Conservation (phyloP, 2,888 invertebrate species). For the Epicampocera succincta region DNA sequence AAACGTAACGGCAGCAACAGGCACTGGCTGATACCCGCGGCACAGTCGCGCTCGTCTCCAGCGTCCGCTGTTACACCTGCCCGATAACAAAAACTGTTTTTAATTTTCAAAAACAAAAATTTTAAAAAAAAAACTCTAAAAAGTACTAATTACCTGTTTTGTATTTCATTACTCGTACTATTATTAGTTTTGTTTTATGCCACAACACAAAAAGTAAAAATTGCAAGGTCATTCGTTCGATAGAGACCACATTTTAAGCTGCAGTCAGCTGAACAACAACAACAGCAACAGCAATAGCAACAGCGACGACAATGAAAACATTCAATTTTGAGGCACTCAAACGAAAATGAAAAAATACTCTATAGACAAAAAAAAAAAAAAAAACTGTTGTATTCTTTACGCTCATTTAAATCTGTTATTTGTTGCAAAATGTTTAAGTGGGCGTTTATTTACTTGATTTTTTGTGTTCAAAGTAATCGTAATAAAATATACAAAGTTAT, state of each 20-base stretch:
- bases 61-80: slow-evolving; percentile 34
- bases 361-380: background rate
- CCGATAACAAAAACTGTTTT: slow-evolving; percentile 3
- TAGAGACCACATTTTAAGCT: slow-evolving; percentile 34
- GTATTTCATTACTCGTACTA: slow-evolving; percentile 7
- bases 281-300: background rate
- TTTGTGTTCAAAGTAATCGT: background rate
- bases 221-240: slow-evolving; percentile 52
- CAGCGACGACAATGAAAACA: slow-evolving; percentile 9
- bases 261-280: background rate
- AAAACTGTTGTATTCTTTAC: background rate
- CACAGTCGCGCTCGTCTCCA: background rate
- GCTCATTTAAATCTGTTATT: slow-evolving; percentile 48
- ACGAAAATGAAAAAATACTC: background rate
- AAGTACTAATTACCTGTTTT: slow-evolving; percentile 43
- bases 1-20: slow-evolving; percentile 24
- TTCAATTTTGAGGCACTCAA: background rate
- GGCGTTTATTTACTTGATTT: slow-evolving; percentile 36
- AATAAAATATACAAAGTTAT: background rate
- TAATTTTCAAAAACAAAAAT: background rate
- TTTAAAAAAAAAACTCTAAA: background rate
- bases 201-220: slow-evolving; percentile 14
- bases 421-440: slow-evolving; percentile 51
- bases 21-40: background rate
- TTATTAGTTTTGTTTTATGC: background rate